A percentile compares a stretch with the other conserved stretches of the same genome.
phyloP scores from a whole-genome alignment of 37 sponge, comb jelly and placozoan species.

The Petrosia ficiformis region DNA sequence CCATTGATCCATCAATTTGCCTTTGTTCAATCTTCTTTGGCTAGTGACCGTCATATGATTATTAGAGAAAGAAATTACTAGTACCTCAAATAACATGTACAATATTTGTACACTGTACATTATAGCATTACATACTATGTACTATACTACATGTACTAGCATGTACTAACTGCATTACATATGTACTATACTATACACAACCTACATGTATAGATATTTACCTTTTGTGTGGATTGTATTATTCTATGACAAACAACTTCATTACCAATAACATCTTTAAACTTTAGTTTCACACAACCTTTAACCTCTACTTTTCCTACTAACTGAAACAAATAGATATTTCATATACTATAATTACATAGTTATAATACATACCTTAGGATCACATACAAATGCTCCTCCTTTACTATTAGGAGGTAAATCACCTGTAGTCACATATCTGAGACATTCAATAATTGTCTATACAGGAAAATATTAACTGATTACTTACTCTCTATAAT shows the following conservation, averaged over 20 bases:
- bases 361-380: conserved; percentile 53
- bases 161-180: too few species aligned
- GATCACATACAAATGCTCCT: conserved; percentile 90
- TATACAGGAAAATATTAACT: conserved; percentile 15
- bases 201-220: conserved; percentile 1
- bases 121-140: too few species aligned
- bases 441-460: conserved; percentile 97
- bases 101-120: too few species aligned
- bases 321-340: conserved; percentile 39
- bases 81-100: too few species aligned
- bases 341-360: not conserved
- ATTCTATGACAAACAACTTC: conserved; percentile 51
- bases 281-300: conserved; percentile 84
- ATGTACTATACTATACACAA: too few species aligned
- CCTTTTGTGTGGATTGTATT: conserved; percentile 86
- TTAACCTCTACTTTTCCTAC: conserved; percentile 76
- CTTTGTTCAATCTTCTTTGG: conserved; percentile 64
- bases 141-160: too few species aligned
- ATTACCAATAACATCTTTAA: conserved; percentile 62
- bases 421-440: conserved; percentile 86
- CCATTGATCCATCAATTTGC: conserved; percentile 85
- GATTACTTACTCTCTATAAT: not conserved
- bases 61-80: not conserved
- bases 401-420: conserved; percentile 86
- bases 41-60: conserved; percentile 2